These are phyloP conservation scores for Corythornis vintsioides DNA, from an alignment of 2,113 vertebrate genomes.

Conservation along the genomic window DNA sequence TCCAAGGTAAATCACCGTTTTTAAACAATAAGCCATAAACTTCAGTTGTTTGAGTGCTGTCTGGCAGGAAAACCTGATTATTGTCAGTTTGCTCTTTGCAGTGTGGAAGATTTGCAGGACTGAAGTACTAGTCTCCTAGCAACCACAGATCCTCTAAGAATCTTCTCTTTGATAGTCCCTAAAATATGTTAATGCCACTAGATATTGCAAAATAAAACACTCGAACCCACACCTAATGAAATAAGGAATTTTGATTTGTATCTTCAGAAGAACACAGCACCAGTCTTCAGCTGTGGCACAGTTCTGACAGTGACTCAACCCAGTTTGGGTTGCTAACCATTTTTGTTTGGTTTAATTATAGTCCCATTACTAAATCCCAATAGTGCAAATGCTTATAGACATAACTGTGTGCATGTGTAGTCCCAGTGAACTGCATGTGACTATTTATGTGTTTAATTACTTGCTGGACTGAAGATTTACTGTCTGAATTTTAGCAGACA, in stretches of 20 bases:
- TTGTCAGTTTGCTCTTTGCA: conserved; percentile 50
- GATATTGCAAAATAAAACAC: conserved; percentile 51
- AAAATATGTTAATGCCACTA: conserved; percentile 68
- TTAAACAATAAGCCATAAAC: conserved; percentile 14
- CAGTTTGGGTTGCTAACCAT: neutral
- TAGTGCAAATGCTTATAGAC: conserved; percentile 7
- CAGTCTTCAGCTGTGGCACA: neutral
- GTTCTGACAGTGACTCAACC: neutral
- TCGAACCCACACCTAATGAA: conserved; percentile 6
- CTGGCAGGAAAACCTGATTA: conserved; percentile 54
- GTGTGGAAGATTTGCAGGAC: conserved; percentile 59
- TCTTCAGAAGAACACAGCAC: neutral
- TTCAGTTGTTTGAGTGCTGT: conserved; percentile 41
- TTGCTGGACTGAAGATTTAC: conserved; percentile 26
- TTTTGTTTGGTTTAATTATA: conserved; percentile 45
- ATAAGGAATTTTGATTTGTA: conserved; percentile 18
- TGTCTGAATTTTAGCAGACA: neutral
- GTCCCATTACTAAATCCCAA: neutral
- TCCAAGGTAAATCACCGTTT: neutral
- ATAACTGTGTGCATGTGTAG: neutral
- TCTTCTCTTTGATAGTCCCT: conserved; percentile 63
- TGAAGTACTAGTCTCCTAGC: conserved; percentile 71
- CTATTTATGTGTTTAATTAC: conserved; percentile 60
- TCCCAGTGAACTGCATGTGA: neutral
- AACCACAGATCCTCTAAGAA: conserved; percentile 71